phyloP scores from a whole-genome alignment of 2,797 vertebrate genomes.

The Gymnodraco acuticeps region DNA sequence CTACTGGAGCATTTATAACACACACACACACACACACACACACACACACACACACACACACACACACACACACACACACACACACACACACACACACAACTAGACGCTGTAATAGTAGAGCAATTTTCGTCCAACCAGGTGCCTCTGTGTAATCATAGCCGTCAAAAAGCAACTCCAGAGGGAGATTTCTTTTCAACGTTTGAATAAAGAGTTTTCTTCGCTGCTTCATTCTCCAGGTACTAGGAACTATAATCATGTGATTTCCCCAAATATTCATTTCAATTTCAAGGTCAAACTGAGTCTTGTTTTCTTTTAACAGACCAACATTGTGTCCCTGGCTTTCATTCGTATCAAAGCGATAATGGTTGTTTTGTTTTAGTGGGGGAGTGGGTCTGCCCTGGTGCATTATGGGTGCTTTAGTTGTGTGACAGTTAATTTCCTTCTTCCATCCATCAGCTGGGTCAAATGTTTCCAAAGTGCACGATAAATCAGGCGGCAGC shows the following conservation, averaged over 20 bases:
- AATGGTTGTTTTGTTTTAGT: neutral
- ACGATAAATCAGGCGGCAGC: constrained; percentile 9
- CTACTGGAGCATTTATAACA: constrained; percentile 44
- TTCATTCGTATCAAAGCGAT: neutral
- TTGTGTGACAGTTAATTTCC: constrained; percentile 63
- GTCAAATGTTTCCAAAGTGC: constrained; percentile 21
- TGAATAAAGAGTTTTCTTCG: constrained; percentile 39
- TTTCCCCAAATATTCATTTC: neutral
- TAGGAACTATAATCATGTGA: neutral
- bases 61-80: neutral
- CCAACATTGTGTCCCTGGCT: neutral
- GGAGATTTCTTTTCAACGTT: constrained; percentile 39
- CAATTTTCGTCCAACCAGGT: constrained; percentile 72
- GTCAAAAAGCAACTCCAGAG: constrained; percentile 57
- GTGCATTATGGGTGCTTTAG: constrained; percentile 15
- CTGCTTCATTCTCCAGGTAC: neutral
- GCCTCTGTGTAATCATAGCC: constrained; percentile 67
- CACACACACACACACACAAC: constrained; percentile 28
- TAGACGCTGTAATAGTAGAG: constrained; percentile 56
- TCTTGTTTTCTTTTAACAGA: constrained; percentile 1
- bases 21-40: constrained; percentile 8
- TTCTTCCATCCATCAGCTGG: constrained; percentile 58
- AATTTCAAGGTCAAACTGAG: constrained; percentile 24
- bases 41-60: constrained; percentile 13
- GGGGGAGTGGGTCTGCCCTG: neutral